These are phyloP conservation scores for Neopipo cinnamomea DNA, from an alignment of 2,113 vertebrate genomes.

Conservation along the genomic window DNA sequence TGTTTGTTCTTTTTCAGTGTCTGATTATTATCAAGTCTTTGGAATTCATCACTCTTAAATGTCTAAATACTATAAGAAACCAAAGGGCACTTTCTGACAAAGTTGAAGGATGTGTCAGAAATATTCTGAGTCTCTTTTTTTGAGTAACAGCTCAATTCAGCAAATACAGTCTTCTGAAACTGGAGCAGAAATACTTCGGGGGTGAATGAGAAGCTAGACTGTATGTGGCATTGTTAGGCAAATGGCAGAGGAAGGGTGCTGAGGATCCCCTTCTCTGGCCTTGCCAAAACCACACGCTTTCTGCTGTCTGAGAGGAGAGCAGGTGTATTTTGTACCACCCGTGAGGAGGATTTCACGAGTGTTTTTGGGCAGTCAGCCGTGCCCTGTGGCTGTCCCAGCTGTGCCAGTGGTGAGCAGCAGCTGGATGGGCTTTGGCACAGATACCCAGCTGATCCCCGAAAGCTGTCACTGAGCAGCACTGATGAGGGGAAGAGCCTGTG, in stretches of 20 bases:
- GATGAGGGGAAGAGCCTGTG: fast-evolving
- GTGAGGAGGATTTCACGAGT: fast-evolving
- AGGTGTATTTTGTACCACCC: neutral
- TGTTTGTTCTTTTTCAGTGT: neutral
- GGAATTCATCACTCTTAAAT: neutral
- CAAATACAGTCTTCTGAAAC: neutral
- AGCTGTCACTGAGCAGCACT: neutral
- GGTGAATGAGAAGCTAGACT: neutral
- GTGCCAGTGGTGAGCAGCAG: neutral
- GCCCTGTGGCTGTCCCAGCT: neutral
- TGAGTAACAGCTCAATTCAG: neutral
- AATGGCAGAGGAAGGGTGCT: neutral
- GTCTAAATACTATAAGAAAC: neutral
- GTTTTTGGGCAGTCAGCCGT: neutral
- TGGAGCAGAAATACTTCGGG: neutral
- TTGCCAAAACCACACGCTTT: neutral
- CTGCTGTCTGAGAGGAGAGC: neutral
- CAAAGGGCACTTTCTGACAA: neutral
- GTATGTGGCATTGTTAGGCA: neutral
- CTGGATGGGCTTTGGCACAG: neutral
- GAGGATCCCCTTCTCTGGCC: neutral
- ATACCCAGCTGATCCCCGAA: fast-evolving
- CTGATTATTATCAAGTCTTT: neutral
- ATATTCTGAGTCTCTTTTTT: neutral
- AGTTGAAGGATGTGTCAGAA: neutral